Base-by-base conservation (phyloP, 1,140 invertebrate species). In the Zaprionus ghesquierei region DNA sequence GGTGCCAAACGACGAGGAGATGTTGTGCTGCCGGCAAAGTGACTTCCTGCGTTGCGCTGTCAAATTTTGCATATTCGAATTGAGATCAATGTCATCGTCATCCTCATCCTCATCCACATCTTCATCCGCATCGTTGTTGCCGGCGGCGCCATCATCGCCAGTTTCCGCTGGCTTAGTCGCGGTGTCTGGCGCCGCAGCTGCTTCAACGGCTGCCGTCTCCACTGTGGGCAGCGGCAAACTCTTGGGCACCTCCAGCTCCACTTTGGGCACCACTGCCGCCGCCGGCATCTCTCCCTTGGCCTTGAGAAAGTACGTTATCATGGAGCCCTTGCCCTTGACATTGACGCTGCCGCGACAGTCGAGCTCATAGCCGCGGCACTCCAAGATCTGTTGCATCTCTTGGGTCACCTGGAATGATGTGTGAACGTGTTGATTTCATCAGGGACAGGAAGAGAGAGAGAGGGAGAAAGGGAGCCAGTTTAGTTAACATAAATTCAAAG, bases 311-410 rank as follows among this genome's bases (percentile, higher is more conserved):
- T 97, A 98, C 0, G 98, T 98, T n/a, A 96, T 94, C 97, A 98
- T 98, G 46, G 97, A 96, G 0, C 98, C 98, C 92, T 98, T 98
- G 20, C 98, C 98, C 92, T 98, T 98, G 2, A 98, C 97, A 75
- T 97, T 95, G 18, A 98, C 96, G 4, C 94, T 95, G 0, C 97
- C 97, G 12, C 97, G 94, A 90, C 96, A 97, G 1, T 94, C 95
- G 8, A 97, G 93, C 33, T 94, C 94, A 91, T 96, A 98, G 41
- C 96, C 96, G 65, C 95, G 95, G 1, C 93, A 86, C 62, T 94
- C 92, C 10, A 98, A 92, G 75, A 98, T 96, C 81, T 97, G 94
- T 77, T 95, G 95, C 23, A 97, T 94, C 92, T 98, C 97, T 89
- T 97, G 95, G 1, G 97, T 98, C 29, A 98, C 96, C 96, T 98